Percentiles rank a stretch among this genome's conserved stretches.
Evolutionary conservation across 1,140 invertebrate species (phyloP).

Genomic region (Copidosoma floridanum): DNA sequence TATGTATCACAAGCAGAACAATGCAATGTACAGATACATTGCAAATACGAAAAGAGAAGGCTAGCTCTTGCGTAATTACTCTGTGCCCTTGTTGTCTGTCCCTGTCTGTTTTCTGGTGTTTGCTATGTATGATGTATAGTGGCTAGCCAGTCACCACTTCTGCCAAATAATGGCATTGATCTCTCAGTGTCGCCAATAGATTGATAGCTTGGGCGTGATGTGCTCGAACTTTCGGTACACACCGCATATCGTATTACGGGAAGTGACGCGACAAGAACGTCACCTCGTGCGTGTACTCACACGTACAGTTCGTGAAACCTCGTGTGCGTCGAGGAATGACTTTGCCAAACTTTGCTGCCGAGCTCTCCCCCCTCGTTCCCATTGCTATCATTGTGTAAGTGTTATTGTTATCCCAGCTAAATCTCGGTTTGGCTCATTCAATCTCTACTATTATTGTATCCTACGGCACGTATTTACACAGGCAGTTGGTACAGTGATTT

Average conservation of each 20-base stretch:
- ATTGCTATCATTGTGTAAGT: slow-evolving; percentile 9
- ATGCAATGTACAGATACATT: no score
- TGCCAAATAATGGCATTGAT: no score
- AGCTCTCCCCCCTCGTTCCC: no score
- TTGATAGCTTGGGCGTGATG: slow-evolving; percentile 54
- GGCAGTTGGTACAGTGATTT: no score
- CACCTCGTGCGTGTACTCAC: no score
- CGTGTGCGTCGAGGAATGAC: background rate
- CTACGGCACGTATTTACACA: background rate
- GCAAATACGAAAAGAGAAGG: no score
- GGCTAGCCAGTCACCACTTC: no score
- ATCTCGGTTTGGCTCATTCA: background rate
- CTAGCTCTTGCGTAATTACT: slow-evolving; percentile 35
- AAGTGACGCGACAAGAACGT: slow-evolving; percentile 47
- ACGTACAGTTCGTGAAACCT: no score
- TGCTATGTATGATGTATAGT: slow-evolving; percentile 54
- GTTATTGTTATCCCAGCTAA: slow-evolving; percentile 18
- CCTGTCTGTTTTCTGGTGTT: slow-evolving; percentile 31
- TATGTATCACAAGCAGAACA: no score
- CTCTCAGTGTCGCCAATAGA: slow-evolving; percentile 53
- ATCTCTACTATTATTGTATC: no score
- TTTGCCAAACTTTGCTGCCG: background rate
- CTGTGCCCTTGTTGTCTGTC: no score
- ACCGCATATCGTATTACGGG: slow-evolving; percentile 45
- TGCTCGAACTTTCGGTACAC: slow-evolving; percentile 46